These are phyloP conservation scores for Agrochola lychnidis DNA, from an alignment of 2,888 invertebrate genomes.

Conservation along the genomic window DNA sequence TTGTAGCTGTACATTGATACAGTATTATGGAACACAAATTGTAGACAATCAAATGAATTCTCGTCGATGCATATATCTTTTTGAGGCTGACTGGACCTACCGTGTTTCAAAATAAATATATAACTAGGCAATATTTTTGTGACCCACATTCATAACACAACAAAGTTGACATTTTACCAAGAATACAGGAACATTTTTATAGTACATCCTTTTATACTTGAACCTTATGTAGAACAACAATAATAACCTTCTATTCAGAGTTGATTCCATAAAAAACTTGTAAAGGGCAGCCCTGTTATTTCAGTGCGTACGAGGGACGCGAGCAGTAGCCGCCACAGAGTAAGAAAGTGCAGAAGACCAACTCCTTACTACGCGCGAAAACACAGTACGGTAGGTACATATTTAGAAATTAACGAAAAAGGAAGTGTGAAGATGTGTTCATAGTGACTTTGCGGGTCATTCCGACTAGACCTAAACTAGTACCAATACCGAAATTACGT, in stretches of 20 bases:
- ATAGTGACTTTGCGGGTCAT: not conserved
- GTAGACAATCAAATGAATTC: no score
- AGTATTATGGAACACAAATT: no score
- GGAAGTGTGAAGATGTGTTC: not conserved
- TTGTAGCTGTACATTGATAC: no score
- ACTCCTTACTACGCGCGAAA: not conserved
- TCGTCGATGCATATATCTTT: no score
- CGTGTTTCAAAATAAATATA: not conserved
- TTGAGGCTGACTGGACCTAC: no score
- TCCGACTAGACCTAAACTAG: not conserved
- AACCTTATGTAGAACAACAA: slow-evolving; percentile 24
- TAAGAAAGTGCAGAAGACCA: not conserved
- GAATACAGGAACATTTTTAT: not conserved
- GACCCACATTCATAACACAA: not conserved
- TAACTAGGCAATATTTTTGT: not conserved
- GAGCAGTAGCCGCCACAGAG: not conserved
- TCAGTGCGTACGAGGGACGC: slow-evolving; percentile 33
- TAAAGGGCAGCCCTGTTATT: slow-evolving; percentile 44
- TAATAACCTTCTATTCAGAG: slow-evolving; percentile 58
- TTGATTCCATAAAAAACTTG: slow-evolving; percentile 43
- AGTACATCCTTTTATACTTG: not conserved
- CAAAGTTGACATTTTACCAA: slow-evolving; percentile 28
- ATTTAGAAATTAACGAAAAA: not conserved
- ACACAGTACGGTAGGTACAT: no score
- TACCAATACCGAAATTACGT: not conserved